These are phyloP conservation scores for Megaceryle maxima DNA, from an alignment of 2,113 vertebrate species.

Conservation along the genomic window DNA sequence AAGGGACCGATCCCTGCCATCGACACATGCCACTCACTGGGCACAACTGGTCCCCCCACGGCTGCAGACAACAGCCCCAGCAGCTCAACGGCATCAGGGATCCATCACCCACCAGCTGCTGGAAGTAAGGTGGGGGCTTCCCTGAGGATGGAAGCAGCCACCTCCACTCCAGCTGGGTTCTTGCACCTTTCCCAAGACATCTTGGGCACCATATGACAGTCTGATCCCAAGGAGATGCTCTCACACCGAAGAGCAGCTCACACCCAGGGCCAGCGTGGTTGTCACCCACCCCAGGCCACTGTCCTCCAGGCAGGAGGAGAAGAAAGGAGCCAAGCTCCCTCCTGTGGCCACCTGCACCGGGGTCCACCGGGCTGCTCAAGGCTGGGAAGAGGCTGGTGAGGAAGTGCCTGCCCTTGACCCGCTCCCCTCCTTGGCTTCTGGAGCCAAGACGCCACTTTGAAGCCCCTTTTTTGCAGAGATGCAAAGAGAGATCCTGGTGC, in stretches of 20 bases:
- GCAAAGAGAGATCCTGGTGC: neutral
- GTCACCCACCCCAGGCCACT: neutral
- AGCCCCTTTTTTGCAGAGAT: neutral
- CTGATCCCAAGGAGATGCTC: neutral
- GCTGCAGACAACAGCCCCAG: neutral
- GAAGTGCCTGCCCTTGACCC: fast-evolving
- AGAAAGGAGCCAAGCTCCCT: slow-evolving; percentile 58
- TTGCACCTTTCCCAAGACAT: neutral
- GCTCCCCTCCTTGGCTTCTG: neutral
- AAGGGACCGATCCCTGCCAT: neutral
- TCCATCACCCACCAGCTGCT: neutral
- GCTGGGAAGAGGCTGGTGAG: neutral
- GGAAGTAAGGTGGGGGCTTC: neutral
- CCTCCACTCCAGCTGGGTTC: neutral
- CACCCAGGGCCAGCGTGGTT: neutral
- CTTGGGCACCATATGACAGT: fast-evolving
- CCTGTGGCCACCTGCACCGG: slow-evolving; percentile 37
- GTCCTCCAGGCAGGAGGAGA: neutral
- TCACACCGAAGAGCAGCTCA: neutral
- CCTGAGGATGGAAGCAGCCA: neutral
- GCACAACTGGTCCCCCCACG: fast-evolving
- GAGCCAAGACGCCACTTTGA: neutral
- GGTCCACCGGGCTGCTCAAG: neutral
- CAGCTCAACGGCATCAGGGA: neutral
- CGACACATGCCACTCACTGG: neutral